Conservation (phyloP, 1,140 invertebrate species). For the Limonius californicus region DNA sequence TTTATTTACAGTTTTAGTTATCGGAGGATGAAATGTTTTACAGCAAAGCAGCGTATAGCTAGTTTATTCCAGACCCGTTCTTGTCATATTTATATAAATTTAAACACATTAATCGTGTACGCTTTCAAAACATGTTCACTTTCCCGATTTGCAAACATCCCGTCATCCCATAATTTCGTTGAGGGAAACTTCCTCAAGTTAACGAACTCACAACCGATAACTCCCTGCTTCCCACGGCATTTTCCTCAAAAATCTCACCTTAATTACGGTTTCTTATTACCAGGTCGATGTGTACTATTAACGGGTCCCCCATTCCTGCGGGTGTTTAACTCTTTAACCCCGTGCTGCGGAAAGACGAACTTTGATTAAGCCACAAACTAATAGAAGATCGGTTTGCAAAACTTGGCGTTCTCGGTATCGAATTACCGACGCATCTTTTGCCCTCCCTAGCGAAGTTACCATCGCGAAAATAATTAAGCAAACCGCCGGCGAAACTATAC, state of each 20-base stretch:
- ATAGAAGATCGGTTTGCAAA: not conserved
- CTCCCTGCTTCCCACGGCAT: no score
- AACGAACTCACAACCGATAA: no score
- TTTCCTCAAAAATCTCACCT: not conserved
- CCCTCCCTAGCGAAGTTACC: not conserved
- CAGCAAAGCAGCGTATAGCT: no score
- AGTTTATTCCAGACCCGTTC: no score
- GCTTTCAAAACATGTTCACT: no score
- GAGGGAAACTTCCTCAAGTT: no score
- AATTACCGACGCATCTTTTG: not conserved
- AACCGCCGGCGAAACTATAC: not conserved
- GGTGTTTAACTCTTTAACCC: not conserved
- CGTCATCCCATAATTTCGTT: no score
- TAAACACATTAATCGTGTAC: no score
- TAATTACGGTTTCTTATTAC: not conserved
- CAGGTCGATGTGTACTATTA: not conserved
- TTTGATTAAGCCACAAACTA: not conserved
- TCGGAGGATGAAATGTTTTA: no score
- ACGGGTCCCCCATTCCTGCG: not conserved
- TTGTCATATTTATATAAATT: no score
- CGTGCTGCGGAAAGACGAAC: not conserved
- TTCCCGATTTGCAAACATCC: no score
- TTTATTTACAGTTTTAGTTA: no score
- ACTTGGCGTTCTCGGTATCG: not conserved
- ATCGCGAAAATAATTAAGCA: not conserved